phyloP scores from a whole-genome alignment of 2,888 invertebrate species.

The Noctuana brunneofusca region DNA sequence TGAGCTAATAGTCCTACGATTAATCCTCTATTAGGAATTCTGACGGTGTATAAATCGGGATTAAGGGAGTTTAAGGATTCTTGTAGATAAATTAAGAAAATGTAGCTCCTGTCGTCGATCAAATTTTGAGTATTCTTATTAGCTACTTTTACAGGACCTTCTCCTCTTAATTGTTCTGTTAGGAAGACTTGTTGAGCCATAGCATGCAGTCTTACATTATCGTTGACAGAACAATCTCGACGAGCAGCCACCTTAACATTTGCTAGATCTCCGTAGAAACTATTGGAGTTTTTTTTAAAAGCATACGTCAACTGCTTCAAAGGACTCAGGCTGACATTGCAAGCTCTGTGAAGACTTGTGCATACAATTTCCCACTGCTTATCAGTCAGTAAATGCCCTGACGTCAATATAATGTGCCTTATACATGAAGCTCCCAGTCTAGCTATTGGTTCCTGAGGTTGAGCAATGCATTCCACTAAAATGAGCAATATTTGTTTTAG shows the following conservation, averaged over 20 bases:
- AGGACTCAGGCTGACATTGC: slow-evolving; percentile 93
- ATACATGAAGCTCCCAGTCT: slow-evolving; percentile 96
- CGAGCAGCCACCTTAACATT: slow-evolving; percentile 97
- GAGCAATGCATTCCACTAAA: slow-evolving; percentile 94
- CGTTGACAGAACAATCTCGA: slow-evolving; percentile 92
- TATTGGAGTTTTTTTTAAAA: slow-evolving; percentile 95
- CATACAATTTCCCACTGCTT: slow-evolving; percentile 94
- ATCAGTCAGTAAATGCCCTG: slow-evolving; percentile 90
- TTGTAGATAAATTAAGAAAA: slow-evolving; percentile 92
- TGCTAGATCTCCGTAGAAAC: slow-evolving; percentile 96
- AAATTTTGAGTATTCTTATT: slow-evolving; percentile 72
- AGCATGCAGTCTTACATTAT: slow-evolving; percentile 92
- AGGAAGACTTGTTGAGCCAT: slow-evolving; percentile 94
- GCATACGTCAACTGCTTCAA: slow-evolving; percentile 94
- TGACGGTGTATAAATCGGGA: slow-evolving; percentile 89
- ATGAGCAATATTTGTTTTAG: slow-evolving; percentile 93
- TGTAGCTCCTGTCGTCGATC: slow-evolving; percentile 93
- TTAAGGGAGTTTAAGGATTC: slow-evolving; percentile 87
- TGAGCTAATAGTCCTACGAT: slow-evolving; percentile 93
- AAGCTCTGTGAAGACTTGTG: slow-evolving; percentile 91
- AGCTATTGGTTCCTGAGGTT: slow-evolving; percentile 94
- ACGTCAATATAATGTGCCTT: slow-evolving; percentile 91
- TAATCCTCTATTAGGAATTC: slow-evolving; percentile 93
- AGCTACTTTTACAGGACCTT: slow-evolving; percentile 61
- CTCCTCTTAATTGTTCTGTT: slow-evolving; percentile 78